A percentile compares a stretch with the other conserved stretches of the same genome.
phyloP scores from a whole-genome alignment of 2,797 vertebrate species.

The Simalia tracyae region DNA sequence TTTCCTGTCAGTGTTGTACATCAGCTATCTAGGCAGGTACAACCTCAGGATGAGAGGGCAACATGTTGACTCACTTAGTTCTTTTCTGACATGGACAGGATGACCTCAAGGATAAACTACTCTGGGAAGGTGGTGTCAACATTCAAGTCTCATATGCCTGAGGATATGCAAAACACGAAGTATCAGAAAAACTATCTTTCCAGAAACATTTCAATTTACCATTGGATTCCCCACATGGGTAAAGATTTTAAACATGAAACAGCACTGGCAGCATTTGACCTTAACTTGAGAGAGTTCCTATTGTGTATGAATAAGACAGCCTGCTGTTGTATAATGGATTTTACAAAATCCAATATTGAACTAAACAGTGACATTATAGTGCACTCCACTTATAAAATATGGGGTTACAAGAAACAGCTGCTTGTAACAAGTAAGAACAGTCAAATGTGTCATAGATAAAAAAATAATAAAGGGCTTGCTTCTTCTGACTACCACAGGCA shows the following conservation, averaged over 20 bases:
- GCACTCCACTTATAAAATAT: conserved; percentile 35
- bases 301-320: conserved; percentile 41
- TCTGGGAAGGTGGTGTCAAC: not conserved
- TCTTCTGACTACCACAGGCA: conserved; percentile 17
- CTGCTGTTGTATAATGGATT: conserved; percentile 44
- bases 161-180: conserved; percentile 1
- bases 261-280: conserved; percentile 34
- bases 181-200: conserved; percentile 8
- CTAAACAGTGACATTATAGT: conserved; percentile 42
- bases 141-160: not conserved
- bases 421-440: conserved; percentile 29
- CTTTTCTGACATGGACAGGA: conserved; percentile 18
- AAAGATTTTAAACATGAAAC: conserved; percentile 43
- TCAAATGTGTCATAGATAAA: conserved; percentile 33
- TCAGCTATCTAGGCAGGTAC: not conserved
- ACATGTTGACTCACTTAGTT: not conserved
- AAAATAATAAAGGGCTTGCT: conserved; percentile 19
- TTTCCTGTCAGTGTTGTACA: not conserved
- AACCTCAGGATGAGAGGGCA: not conserved
- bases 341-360: conserved; percentile 42
- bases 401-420: conserved; percentile 30
- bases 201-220: conserved; percentile 32
- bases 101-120: not conserved
- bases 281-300: conserved; percentile 45
- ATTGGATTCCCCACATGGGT: conserved; percentile 15